These are phyloP conservation scores for Phainopepla nitens DNA, from an alignment of 2,113 vertebrate species.

Conservation along the genomic window DNA sequence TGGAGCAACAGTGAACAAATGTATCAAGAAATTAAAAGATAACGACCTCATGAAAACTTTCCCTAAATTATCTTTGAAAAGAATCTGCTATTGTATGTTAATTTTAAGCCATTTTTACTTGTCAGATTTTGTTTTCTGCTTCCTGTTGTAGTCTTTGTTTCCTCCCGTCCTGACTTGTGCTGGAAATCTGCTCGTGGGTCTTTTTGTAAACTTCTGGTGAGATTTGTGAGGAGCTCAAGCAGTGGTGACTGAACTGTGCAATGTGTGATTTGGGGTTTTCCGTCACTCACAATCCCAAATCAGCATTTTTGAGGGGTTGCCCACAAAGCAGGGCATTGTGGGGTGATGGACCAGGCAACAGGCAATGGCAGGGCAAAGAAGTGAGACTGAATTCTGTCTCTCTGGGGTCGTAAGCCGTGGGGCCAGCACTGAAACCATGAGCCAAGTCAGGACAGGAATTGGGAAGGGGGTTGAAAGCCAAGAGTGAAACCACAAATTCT, in stretches of 20 bases:
- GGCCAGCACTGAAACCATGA: neutral
- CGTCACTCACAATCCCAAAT: neutral
- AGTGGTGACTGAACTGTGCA: neutral
- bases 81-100: neutral
- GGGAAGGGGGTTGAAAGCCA: neutral
- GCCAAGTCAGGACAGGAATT: neutral
- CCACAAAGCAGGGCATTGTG: neutral
- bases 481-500: neutral
- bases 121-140: neutral
- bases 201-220: neutral
- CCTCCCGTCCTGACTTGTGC: neutral
- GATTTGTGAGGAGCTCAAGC: neutral
- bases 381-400: neutral
- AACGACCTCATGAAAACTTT: neutral
- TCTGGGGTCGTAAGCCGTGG: neutral
- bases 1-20: neutral
- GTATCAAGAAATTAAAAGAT: neutral
- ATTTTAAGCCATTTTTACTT: neutral
- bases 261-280: accelerated
- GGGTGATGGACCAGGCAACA: neutral
- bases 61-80: neutral
- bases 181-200: neutral
- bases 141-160: neutral
- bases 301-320: neutral
- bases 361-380: neutral